Evolutionary conservation across 2,797 vertebrate genomes (phyloP).

Genomic region (Hippocampus kuda): DNA sequence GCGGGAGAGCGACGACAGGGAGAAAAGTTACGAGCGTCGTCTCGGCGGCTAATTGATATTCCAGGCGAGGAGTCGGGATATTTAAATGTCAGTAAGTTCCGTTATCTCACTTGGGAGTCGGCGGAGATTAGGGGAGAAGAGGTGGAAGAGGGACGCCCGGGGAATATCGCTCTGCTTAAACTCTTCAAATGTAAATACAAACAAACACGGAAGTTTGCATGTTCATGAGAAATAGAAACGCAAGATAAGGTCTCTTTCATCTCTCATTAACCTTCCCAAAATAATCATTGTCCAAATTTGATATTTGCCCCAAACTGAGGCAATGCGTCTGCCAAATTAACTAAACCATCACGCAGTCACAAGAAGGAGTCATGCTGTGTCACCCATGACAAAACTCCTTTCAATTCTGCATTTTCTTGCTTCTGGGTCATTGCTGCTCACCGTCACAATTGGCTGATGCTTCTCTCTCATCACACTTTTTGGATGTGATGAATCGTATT

Average conservation of each 20-base stretch:
- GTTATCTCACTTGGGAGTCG: slow-evolving; percentile 48
- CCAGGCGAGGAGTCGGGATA: slow-evolving; percentile 38
- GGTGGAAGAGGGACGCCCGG: slow-evolving; percentile 24
- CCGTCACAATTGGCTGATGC: too few relatives aligned
- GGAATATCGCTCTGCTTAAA: slow-evolving; percentile 31
- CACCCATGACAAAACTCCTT: too few relatives aligned
- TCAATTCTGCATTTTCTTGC: too few relatives aligned
- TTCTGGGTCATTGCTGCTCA: too few relatives aligned
- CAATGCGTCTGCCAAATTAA: too few relatives aligned
- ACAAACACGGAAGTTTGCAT: not conserved
- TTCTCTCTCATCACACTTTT: not conserved
- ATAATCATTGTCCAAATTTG: not conserved
- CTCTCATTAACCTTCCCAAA: not conserved
- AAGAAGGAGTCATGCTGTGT: too few relatives aligned
- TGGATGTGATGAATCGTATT: not conserved
- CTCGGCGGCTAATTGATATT: slow-evolving; percentile 50
- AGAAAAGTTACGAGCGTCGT: slow-evolving; percentile 9
- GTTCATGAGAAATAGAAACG: not conserved
- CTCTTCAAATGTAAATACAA: slow-evolving; percentile 14
- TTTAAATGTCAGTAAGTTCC: slow-evolving; percentile 50
- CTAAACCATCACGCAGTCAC: too few relatives aligned
- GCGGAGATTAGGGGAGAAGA: slow-evolving; percentile 47
- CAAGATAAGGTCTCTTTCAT: slow-evolving; percentile 1
- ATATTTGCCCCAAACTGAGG: too few relatives aligned
- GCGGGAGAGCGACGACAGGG: slow-evolving; percentile 9